A percentile compares a stretch with the other conserved stretches of the same genome.
phyloP scores from a whole-genome alignment of 2,113 vertebrate genomes.

The Boulengeromyrus knoepffleri region DNA sequence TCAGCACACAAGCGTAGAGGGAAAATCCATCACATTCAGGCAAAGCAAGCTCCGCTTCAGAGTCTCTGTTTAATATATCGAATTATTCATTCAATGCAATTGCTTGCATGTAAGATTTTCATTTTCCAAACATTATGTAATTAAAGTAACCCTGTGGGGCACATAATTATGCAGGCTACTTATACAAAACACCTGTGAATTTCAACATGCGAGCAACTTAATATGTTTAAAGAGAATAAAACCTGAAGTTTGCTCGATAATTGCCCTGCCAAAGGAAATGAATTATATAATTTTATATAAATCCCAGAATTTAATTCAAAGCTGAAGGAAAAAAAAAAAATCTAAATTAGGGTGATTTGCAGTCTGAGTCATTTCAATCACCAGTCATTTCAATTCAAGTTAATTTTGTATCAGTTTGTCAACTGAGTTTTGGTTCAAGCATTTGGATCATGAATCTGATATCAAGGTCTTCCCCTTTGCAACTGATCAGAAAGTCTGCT shows the following conservation, averaged over 20 bases:
- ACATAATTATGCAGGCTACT: neutral
- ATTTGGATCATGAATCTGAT: neutral
- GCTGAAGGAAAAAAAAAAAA: neutral
- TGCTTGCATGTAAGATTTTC: constrained; percentile 36
- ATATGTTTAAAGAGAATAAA: neutral
- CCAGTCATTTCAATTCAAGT: neutral
- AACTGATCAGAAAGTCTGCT: neutral
- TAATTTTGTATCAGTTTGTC: neutral
- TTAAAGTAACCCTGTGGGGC: neutral
- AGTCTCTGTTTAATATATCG: neutral
- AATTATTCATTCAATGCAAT: neutral
- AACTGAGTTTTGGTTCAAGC: neutral
- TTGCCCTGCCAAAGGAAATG: neutral
- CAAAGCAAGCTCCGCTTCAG: constrained; percentile 41
- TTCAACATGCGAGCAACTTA: neutral
- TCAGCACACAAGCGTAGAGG: constrained; percentile 62
- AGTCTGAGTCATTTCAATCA: neutral
- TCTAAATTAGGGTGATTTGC: neutral
- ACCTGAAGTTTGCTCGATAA: neutral
- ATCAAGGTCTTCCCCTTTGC: neutral
- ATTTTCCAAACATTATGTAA: constrained; percentile 3
- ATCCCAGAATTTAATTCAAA: neutral
- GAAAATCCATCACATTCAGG: constrained; percentile 43
- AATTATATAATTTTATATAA: neutral
- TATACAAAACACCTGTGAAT: neutral